These are phyloP conservation scores for Icerya purchasi DNA, from an alignment of 2,888 invertebrate genomes.

Conservation along the genomic window DNA sequence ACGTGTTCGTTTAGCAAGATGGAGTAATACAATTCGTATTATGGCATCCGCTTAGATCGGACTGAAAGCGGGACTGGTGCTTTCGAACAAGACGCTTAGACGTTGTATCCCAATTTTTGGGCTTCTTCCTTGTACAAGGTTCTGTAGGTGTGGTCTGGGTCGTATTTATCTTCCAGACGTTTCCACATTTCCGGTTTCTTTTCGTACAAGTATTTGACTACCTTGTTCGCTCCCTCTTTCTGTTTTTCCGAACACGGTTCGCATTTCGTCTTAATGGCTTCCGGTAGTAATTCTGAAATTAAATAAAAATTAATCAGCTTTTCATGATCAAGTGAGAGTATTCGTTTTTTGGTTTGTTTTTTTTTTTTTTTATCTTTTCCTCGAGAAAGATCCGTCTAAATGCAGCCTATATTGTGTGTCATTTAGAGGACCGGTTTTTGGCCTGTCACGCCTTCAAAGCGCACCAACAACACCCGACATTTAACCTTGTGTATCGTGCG, in stretches of 20 bases:
- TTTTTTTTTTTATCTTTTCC: too few relatives aligned
- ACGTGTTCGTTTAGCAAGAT: too few relatives aligned
- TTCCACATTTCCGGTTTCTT: conserved; percentile 41
- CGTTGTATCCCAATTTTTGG: background rate
- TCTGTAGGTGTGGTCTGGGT: conserved; percentile 41
- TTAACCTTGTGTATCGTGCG: too few relatives aligned
- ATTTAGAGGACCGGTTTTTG: too few relatives aligned
- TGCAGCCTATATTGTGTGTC: too few relatives aligned
- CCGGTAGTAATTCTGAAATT: conserved; percentile 39
- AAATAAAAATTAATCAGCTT: conserved; percentile 19
- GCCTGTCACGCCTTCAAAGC: too few relatives aligned
- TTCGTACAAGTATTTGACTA: conserved; percentile 41
- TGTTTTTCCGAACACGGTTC: conserved; percentile 44
- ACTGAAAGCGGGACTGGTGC: background rate
- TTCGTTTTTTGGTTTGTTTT: too few relatives aligned
- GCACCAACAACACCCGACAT: too few relatives aligned
- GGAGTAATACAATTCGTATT: too few relatives aligned
- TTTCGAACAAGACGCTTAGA: background rate
- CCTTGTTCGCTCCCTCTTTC: conserved; percentile 36
- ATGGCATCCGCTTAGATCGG: too few relatives aligned
- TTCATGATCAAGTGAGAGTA: conserved; percentile 15
- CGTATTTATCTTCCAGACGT: conserved; percentile 41
- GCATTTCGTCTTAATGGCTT: conserved; percentile 45
- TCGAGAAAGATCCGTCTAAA: too few relatives aligned
- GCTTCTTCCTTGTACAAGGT: conserved; percentile 40